Conservation (phyloP, 2,797 vertebrate species). For the Myiotriccus ornatus region DNA sequence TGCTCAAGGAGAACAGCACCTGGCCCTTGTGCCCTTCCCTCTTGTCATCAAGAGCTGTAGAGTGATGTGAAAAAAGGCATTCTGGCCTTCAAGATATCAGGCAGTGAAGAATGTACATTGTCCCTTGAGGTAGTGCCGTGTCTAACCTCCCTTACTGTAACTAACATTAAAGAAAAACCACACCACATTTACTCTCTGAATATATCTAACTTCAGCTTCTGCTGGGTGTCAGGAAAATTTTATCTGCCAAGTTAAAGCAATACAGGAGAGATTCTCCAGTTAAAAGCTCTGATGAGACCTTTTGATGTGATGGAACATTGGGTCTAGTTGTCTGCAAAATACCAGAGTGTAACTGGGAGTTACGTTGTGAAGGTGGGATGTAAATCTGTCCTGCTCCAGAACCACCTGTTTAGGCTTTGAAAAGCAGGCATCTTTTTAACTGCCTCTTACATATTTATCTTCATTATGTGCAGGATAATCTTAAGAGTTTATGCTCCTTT, state of each 20-base stretch:
- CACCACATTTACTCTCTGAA: not conserved
- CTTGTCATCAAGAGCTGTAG: not conserved
- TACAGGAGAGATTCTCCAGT: not conserved
- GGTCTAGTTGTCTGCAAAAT: not conserved
- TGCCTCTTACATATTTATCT: not conserved
- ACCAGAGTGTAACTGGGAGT: not conserved
- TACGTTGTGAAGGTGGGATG: not conserved
- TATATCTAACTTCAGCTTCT: not conserved
- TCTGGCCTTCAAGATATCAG: not conserved
- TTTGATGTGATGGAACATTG: not conserved
- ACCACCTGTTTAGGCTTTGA: not conserved
- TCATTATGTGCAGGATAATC: not conserved
- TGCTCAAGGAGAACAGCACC: not conserved
- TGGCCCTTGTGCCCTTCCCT: not conserved
- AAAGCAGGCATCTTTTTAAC: not conserved
- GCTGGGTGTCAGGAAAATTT: not conserved
- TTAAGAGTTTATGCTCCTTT: not conserved
- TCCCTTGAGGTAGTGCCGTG: not conserved
- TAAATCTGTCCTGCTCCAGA: not conserved
- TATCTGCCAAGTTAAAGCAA: not conserved
- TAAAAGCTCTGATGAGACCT: not conserved
- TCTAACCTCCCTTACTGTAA: not conserved
- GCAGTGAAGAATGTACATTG: not conserved
- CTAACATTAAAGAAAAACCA: not conserved
- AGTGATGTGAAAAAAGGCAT: not conserved